Evolutionary conservation across 2,113 vertebrate genomes (phyloP).

Genomic region (Haliaeetus leucogaster): DNA sequence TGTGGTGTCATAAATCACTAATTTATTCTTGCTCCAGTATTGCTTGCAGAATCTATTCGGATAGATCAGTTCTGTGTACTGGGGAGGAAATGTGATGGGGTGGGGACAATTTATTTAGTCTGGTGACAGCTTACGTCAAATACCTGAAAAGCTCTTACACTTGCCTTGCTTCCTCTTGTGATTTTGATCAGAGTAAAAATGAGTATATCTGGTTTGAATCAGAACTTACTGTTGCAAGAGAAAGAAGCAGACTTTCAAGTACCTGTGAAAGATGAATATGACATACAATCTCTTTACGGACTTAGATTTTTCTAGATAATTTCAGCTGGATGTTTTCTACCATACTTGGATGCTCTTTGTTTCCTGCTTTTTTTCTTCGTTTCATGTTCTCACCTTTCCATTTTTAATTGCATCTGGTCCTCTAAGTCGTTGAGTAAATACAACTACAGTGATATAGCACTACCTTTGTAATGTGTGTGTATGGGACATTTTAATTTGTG

Average conservation of each 20-base stretch:
- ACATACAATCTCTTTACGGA: not conserved
- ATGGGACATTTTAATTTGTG: not conserved
- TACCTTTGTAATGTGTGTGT: not conserved
- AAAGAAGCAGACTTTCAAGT: not conserved
- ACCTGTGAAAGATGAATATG: not conserved
- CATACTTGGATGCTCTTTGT: not conserved
- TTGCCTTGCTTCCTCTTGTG: not conserved
- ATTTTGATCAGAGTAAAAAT: not conserved
- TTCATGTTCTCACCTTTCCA: not conserved
- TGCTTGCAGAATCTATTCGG: constrained; percentile 25
- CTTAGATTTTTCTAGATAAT: not conserved
- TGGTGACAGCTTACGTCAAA: not conserved
- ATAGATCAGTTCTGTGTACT: not conserved
- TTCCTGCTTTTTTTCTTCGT: not conserved
- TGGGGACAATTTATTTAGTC: not conserved
- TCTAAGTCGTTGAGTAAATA: not conserved
- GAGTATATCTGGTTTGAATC: not conserved
- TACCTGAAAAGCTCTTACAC: not conserved
- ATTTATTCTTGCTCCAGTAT: constrained; percentile 31
- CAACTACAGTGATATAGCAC: not conserved
- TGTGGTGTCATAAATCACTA: constrained; percentile 26
- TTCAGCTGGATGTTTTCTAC: not conserved
- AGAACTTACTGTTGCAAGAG: not conserved
- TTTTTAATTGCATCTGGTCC: not conserved
- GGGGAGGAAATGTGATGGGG: not conserved